Base-by-base conservation (phyloP, 2,888 invertebrate genomes). In the Amiota minor region DNA sequence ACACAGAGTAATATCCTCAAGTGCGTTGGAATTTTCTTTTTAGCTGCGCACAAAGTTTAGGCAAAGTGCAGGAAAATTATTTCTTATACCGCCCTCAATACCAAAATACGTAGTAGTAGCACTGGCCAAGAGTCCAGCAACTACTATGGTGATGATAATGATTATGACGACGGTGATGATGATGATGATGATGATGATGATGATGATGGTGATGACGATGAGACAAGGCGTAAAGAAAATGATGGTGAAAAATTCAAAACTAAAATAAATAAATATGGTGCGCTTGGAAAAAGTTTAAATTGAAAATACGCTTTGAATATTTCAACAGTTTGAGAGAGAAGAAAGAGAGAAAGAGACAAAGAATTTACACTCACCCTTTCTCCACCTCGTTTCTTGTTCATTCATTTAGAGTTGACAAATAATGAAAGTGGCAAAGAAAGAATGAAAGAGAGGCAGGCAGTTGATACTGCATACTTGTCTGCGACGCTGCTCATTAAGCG, bases 291-390 rank as follows among this genome's bases (percentile, higher is more conserved):
- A 83, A 83, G 79, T 83, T 83, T 83, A 83, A 83, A 83, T 83
- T 83, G 86, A 83, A 83, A 83, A 83, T 83, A 86, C 86, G 83
- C 83, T 83, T 83, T 83, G 83, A 83, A 83, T 83, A 83, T 83
- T 83, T 84, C 83, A 83, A 79, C 81, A 75, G 74, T 82, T 80
- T 6, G 35, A 35, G 67, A 68, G 50, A 23, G 16, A 1, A 46
- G 61, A 12, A 45, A 10, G 65, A 20, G 64, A 45, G 47, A 20
- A 46, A 45, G 47, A 35, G 6, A 6, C 35, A 35, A 35, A 8
- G 35, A 35, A 35, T 6, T 35, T 35, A 35, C 35, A 35, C 35
- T 2, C 35, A 6, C 35, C 6, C 35, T 8, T 2, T 2, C 35
- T 8, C 2, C 35, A 35, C 2, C 35, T 6, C 6, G 35, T 35